Evolutionary conservation across 2,888 invertebrate species (phyloP).

Genomic region (Bimastos eiseni): DNA sequence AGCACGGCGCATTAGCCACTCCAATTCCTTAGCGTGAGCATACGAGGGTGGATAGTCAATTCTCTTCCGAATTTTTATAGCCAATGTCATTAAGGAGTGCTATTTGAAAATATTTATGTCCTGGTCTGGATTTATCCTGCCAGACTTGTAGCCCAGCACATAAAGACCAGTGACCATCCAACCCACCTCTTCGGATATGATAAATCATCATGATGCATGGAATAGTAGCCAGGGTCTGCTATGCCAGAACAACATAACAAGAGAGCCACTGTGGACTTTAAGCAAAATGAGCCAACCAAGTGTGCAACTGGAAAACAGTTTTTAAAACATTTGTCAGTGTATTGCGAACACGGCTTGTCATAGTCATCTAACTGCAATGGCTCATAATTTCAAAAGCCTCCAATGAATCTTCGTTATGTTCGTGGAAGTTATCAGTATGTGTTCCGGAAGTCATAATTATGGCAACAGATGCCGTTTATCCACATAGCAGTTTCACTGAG

Average conservation of each 20-base stretch:
- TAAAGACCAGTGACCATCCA: not conserved
- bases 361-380: not conserved
- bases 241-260: not conserved
- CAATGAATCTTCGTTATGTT: not conserved
- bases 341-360: not conserved
- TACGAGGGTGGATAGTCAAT: not conserved
- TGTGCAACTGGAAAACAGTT: not conserved
- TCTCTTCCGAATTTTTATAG: not conserved
- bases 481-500: not conserved
- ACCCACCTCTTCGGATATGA: not conserved
- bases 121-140: not conserved
- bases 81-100: not conserved
- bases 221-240: not conserved
- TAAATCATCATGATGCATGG: not conserved
- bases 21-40: not conserved
- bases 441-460: not conserved
- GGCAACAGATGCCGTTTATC: not conserved
- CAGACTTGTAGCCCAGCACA: not conserved
- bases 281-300: not conserved
- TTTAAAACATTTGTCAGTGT: not conserved
- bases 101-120: not conserved
- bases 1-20: not conserved
- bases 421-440: not conserved
- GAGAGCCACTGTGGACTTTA: not conserved
- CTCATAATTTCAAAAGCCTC: not conserved